These are phyloP conservation scores for Yponomeuta plumbellus DNA, from an alignment of 2,888 invertebrate species.

Conservation along the genomic window DNA sequence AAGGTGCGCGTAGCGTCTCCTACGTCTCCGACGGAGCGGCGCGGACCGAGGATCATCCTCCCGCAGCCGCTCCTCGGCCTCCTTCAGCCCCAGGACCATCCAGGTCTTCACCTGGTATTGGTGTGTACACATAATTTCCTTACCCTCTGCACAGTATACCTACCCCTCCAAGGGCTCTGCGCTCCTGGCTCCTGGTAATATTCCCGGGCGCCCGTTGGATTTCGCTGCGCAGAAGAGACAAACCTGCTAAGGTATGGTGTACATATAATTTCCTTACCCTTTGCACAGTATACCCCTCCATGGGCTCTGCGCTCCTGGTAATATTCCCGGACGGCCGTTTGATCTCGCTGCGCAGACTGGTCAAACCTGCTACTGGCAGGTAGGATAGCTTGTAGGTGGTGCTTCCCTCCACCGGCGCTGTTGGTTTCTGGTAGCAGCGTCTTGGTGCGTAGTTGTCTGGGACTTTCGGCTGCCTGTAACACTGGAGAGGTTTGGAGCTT, in stretches of 20 bases:
- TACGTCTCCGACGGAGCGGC: too few relatives aligned
- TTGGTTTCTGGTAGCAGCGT: conserved; percentile 74
- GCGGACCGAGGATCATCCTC: too few relatives aligned
- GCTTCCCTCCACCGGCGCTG: conserved; percentile 73
- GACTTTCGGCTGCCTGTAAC: conserved; percentile 74
- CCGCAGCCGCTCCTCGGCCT: too few relatives aligned
- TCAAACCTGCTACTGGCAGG: conserved; percentile 63
- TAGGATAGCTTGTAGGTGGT: conserved; percentile 82
- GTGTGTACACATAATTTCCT: too few relatives aligned
- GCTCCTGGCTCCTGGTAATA: too few relatives aligned
- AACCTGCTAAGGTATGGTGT: background rate
- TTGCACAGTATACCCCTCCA: conserved; percentile 59
- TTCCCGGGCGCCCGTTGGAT: too few relatives aligned
- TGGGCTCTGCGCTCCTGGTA: conserved; percentile 61
- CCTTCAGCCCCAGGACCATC: too few relatives aligned
- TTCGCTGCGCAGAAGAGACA: background rate
- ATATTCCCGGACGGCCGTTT: conserved; percentile 51
- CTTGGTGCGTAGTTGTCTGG: conserved; percentile 76
- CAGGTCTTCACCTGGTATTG: too few relatives aligned
- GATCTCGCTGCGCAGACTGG: conserved; percentile 52
- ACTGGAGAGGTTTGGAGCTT: conserved; percentile 34
- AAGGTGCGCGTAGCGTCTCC: too few relatives aligned
- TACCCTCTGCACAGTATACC: too few relatives aligned
- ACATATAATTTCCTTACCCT: conserved; percentile 13
- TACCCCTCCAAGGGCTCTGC: too few relatives aligned